Conservation (phyloP, 2,888 invertebrate genomes). For the Dolomedes plantarius region DNA sequence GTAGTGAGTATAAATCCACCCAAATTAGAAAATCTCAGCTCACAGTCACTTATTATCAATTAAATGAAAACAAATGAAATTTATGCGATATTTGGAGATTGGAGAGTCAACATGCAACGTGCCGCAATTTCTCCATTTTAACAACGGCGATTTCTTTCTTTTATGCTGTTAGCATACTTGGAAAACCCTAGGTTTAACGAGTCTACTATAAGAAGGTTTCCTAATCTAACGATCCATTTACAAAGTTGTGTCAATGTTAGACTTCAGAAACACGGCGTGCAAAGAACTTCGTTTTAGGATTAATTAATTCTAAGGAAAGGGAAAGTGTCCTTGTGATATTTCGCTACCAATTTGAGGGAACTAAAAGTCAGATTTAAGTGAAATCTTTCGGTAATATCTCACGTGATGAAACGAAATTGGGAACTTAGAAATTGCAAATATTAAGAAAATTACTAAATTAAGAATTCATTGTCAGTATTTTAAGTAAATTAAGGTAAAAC, state of each 20-base stretch:
- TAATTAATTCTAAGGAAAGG: slow-evolving; percentile 25
- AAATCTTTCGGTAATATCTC: background rate
- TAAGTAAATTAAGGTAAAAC: no score
- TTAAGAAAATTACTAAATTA: no score
- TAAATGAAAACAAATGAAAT: background rate
- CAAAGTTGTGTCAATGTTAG: slow-evolving; percentile 50
- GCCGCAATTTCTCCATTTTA: slow-evolving; percentile 22
- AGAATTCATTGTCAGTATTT: no score
- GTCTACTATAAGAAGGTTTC: background rate
- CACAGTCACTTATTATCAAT: background rate
- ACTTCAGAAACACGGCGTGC: slow-evolving; percentile 33
- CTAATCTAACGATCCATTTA: slow-evolving; percentile 39
- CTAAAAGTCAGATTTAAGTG: background rate
- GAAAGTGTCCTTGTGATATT: slow-evolving; percentile 30
- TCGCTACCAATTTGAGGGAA: background rate
- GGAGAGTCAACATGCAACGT: background rate
- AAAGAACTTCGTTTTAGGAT: slow-evolving; percentile 38
- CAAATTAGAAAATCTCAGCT: background rate
- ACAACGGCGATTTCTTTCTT: slow-evolving; percentile 6
- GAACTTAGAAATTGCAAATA: no score
- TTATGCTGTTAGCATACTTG: slow-evolving; percentile 23
- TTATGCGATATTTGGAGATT: background rate
- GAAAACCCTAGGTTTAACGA: slow-evolving; percentile 5
- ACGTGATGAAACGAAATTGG: no score
- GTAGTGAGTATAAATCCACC: no score